phyloP scores from a whole-genome alignment of 2,888 invertebrate genomes.

The Eubasilissa splendida region DNA sequence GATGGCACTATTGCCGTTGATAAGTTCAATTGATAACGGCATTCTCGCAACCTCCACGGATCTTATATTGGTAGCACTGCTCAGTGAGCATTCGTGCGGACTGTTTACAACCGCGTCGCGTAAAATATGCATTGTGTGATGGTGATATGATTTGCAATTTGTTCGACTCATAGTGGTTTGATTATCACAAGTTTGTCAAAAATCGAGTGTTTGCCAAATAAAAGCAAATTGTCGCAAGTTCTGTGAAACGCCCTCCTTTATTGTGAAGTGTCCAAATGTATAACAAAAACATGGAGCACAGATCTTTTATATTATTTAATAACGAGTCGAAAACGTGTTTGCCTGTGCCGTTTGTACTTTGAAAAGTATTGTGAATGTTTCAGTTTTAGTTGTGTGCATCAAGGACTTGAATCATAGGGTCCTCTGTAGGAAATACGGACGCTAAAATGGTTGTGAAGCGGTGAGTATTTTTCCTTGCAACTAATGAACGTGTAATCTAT shows the following conservation, averaged over 20 bases:
- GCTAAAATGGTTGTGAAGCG: constrained; percentile 68
- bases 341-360: constrained; percentile 43
- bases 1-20: constrained; percentile 11
- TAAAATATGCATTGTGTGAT: constrained; percentile 21
- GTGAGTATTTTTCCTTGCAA: constrained; percentile 35
- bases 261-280: constrained; percentile 46
- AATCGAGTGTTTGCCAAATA: not conserved
- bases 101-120: constrained; percentile 36
- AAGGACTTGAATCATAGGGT: constrained; percentile 69
- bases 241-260: constrained; percentile 31
- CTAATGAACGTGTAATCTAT: too few relatives aligned
- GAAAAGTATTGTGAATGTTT: constrained; percentile 47
- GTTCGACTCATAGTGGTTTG: constrained; percentile 1
- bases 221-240: not conserved
- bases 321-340: constrained; percentile 39
- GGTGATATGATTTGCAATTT: constrained; percentile 12
- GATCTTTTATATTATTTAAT: constrained; percentile 40
- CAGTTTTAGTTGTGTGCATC: constrained; percentile 44
- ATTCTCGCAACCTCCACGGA: constrained; percentile 4
- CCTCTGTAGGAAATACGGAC: constrained; percentile 73
- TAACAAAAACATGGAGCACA: constrained; percentile 47
- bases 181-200: constrained; percentile 4
- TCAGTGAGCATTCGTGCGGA: constrained; percentile 13
- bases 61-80: constrained; percentile 3
- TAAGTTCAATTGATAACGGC: constrained; percentile 25